A percentile compares a stretch with the other conserved stretches of the same genome.
Evolutionary conservation across 1,140 invertebrate species (phyloP).

Genomic region (Nephila pilipes): DNA sequence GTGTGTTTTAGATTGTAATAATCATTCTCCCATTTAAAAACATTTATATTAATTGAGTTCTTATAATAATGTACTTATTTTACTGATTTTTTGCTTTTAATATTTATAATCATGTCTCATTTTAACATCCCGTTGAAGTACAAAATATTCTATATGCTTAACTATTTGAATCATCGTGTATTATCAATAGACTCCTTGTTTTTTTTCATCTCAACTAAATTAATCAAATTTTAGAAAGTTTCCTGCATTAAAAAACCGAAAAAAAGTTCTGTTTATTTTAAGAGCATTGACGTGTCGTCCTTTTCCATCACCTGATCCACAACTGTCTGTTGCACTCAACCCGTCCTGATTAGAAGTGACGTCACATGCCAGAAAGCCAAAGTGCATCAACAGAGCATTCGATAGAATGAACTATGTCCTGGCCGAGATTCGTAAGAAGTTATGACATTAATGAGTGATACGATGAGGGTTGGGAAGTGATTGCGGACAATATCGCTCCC

Average conservation of each 20-base stretch:
- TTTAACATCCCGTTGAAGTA: too few relatives aligned
- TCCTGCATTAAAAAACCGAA: not conserved
- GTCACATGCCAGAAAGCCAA: not conserved
- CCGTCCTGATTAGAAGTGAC: conserved; percentile 18
- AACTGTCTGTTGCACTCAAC: not conserved
- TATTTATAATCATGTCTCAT: too few relatives aligned
- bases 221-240: not conserved
- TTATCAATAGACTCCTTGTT: too few relatives aligned
- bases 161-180: too few relatives aligned
- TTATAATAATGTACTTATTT: too few relatives aligned
- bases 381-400: not conserved
- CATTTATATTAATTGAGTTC: too few relatives aligned
- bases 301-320: not conserved
- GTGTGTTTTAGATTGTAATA: too few relatives aligned
- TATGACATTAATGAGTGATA: conserved; percentile 50
- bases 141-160: too few relatives aligned
- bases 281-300: not conserved
- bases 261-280: not conserved
- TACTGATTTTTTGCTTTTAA: too few relatives aligned
- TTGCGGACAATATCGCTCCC: conserved; percentile 38
- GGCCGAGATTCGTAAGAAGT: conserved; percentile 18
- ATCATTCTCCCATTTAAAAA: too few relatives aligned
- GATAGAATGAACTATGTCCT: conserved; percentile 29
- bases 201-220: too few relatives aligned
- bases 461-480: conserved; percentile 27